Conservation (phyloP, 1,140 invertebrate species). For the Acyrthosiphon pisum region DNA sequence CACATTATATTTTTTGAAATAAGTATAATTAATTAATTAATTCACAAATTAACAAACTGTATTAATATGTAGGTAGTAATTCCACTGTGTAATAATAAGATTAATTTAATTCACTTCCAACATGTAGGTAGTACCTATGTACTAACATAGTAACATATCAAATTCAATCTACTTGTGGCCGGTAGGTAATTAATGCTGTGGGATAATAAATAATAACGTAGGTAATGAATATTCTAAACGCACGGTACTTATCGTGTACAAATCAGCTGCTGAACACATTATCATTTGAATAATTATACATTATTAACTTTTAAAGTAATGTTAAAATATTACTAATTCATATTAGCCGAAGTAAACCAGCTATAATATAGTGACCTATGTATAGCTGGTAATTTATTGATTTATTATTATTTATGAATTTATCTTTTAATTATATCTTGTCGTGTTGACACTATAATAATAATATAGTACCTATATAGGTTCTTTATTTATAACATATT, state of each 20-base stretch:
- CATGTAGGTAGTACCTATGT: background rate
- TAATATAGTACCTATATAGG: no score
- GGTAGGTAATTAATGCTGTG: background rate
- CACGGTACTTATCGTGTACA: background rate
- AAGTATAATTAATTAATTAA: background rate
- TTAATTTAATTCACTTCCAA: background rate
- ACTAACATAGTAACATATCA: background rate
- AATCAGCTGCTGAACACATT: background rate
- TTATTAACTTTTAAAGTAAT: background rate
- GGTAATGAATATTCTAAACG: slow-evolving; percentile 1
- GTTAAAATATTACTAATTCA: background rate
- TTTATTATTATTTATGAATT: background rate
- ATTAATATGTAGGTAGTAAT: background rate
- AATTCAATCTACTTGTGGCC: background rate
- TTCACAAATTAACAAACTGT: background rate
- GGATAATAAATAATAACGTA: background rate
- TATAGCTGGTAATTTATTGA: no score
- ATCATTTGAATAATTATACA: slow-evolving; percentile 14
- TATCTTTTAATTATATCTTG: background rate
- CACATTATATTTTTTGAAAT: background rate
- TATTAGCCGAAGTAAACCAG: background rate
- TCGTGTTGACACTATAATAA: background rate
- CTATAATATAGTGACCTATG: no score
- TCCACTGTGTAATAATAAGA: background rate
- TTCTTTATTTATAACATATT: background rate